These are phyloP conservation scores for Aphelinus atriplicis DNA, from an alignment of 1,140 invertebrate species.

Conservation along the genomic window DNA sequence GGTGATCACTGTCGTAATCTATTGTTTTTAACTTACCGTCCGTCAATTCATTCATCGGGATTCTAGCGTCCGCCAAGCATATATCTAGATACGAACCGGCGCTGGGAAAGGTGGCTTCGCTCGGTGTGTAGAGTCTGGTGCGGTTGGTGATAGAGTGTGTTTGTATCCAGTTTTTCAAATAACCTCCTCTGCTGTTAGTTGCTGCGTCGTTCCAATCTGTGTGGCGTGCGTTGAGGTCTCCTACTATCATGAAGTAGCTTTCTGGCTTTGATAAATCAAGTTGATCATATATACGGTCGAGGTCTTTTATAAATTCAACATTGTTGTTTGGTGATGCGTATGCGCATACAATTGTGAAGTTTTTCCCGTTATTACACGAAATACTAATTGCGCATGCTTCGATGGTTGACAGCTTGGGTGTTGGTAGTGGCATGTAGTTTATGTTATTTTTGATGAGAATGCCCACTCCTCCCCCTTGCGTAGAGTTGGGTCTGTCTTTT, in stretches of 20 bases:
- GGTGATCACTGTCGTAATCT: slow-evolving; percentile 20
- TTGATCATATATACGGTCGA: background rate
- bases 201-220: background rate
- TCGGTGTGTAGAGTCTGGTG: slow-evolving; percentile 14
- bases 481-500: slow-evolving; percentile 31
- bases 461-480: slow-evolving; percentile 40
- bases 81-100: slow-evolving; percentile 32
- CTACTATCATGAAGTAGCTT: slow-evolving; percentile 16
- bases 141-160: slow-evolving; percentile 13
- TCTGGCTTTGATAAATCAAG: background rate
- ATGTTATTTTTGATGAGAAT: slow-evolving; percentile 39
- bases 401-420: no score
- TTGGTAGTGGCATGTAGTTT: slow-evolving; percentile 3
- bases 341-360: background rate
- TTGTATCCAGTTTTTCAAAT: slow-evolving; percentile 32
- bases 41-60: background rate
- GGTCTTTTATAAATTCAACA: background rate
- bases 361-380: background rate
- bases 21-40: slow-evolving; percentile 5
- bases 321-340: background rate
- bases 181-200: background rate
- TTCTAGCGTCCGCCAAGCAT: slow-evolving; percentile 13
- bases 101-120: slow-evolving; percentile 31
- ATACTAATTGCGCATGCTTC: no score
- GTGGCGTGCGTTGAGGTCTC: slow-evolving; percentile 18